Percentiles rank a stretch among this genome's conserved stretches.
These are phyloP conservation scores for Caenorhabditis brenneri DNA, from an alignment of 1,140 invertebrate genomes.

Conservation along the genomic window DNA sequence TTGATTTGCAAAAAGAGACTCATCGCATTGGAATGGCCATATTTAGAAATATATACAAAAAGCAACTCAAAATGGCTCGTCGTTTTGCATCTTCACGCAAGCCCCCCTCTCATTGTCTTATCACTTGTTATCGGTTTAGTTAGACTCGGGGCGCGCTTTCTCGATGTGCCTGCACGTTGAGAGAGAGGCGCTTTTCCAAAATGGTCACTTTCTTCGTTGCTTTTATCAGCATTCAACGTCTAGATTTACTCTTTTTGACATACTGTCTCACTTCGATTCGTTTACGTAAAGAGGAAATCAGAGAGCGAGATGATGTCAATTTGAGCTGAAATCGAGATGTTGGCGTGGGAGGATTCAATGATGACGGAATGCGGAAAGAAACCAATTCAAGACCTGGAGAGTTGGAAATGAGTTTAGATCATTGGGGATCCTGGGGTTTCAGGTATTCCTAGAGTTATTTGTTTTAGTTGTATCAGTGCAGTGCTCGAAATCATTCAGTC, in stretches of 20 bases:
- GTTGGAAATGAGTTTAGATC: too few species aligned
- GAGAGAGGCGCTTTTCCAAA: constrained; percentile 20
- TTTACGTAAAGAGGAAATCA: constrained; percentile 14
- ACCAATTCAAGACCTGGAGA: background rate
- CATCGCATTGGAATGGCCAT: background rate
- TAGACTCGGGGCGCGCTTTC: background rate
- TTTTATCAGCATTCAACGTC: constrained; percentile 14
- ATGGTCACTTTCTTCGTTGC: constrained; percentile 23
- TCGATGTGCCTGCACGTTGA: background rate
- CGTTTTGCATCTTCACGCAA: background rate
- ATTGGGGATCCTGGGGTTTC: too few species aligned
- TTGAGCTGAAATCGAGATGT: constrained; percentile 21
- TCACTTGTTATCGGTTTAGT: constrained; percentile 36
- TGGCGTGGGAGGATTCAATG: constrained; percentile 22
- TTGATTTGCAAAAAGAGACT: constrained; percentile 1
- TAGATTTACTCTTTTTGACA: background rate
- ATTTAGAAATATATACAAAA: constrained; percentile 21
- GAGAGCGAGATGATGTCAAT: constrained; percentile 4
- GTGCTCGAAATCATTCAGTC: too few species aligned
- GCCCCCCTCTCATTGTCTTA: background rate
- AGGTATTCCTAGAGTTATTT: too few species aligned
- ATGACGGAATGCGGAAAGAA: constrained; percentile 1
- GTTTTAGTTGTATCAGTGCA: too few species aligned
- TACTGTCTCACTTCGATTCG: constrained; percentile 27
- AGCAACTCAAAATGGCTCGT: constrained; percentile 27